These are phyloP conservation scores for Micoletzkya japonica DNA, from an alignment of 2,888 invertebrate species.

Conservation along the genomic window DNA sequence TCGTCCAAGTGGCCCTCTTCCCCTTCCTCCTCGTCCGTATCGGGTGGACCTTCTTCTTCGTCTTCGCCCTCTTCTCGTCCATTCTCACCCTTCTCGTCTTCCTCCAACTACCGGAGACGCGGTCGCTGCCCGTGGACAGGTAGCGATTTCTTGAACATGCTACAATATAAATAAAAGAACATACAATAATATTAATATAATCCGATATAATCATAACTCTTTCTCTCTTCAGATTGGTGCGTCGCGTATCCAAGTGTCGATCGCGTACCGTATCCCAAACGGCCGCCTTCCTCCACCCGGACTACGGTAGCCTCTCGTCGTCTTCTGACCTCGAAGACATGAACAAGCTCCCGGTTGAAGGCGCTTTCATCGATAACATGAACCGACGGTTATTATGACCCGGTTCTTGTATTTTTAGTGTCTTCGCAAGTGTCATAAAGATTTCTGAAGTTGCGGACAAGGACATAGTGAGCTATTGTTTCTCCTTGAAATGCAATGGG, in stretches of 20 bases:
- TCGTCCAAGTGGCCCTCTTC: slow-evolving; percentile 50
- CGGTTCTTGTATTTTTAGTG: neutral
- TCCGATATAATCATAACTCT: neutral
- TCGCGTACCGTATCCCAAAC: slow-evolving; percentile 16
- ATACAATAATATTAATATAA: neutral
- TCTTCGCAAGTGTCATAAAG: too few species aligned
- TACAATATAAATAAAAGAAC: neutral
- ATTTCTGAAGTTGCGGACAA: too few species aligned
- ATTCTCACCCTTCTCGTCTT: slow-evolving; percentile 12
- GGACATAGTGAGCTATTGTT: neutral
- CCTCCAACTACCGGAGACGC: slow-evolving; percentile 23
- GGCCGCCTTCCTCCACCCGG: slow-evolving; percentile 20
- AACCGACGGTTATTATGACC: neutral
- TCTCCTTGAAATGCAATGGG: neutral
- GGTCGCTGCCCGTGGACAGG: slow-evolving; percentile 25
- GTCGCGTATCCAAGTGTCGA: neutral
- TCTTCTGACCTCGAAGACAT: slow-evolving; percentile 10
- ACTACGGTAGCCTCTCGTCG: slow-evolving; percentile 11
- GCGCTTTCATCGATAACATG: neutral
- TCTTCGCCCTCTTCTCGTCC: slow-evolving; percentile 28
- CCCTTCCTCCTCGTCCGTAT: slow-evolving; percentile 40
- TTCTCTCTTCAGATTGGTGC: slow-evolving; percentile 14
- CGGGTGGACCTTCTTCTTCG: slow-evolving; percentile 48
- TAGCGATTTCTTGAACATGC: neutral
- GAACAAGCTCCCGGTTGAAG: neutral